phyloP scores from a whole-genome alignment of 2,113 vertebrate species.

The Peromyscus polionotus region DNA sequence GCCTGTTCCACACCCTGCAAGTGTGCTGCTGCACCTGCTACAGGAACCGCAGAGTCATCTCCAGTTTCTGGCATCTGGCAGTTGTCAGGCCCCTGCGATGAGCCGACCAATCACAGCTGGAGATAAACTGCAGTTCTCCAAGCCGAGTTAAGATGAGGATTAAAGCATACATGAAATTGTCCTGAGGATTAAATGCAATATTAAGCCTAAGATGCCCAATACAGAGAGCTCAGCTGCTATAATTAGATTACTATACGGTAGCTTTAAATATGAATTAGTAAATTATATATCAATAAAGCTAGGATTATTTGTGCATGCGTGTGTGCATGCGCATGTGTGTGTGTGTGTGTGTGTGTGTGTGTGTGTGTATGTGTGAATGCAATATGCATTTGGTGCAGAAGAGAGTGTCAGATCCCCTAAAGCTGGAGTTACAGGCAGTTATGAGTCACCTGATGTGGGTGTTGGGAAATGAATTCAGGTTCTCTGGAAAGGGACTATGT shows the following conservation, averaged over 20 bases:
- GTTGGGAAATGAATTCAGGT: not conserved
- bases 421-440: not conserved
- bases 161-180: not conserved
- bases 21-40: not conserved
- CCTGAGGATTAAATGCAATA: not conserved
- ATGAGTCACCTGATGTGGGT: not conserved
- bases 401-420: not conserved
- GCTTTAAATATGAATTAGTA: not conserved
- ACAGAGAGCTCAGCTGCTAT: not conserved
- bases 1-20: not conserved
- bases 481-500: not conserved
- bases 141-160: not conserved
- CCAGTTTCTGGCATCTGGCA: not conserved
- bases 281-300: not conserved
- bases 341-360: not conserved
- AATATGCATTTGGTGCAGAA: not conserved
- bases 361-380: not conserved
- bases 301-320: not conserved
- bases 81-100: not conserved
- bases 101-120: not conserved
- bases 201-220: not conserved
- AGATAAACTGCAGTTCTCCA: not conserved
- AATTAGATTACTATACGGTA: not conserved
- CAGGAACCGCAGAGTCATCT: not conserved
- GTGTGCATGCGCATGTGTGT: not conserved